Conservation (phyloP, 2,888 invertebrate species). For the Tiliacea aurago region DNA sequence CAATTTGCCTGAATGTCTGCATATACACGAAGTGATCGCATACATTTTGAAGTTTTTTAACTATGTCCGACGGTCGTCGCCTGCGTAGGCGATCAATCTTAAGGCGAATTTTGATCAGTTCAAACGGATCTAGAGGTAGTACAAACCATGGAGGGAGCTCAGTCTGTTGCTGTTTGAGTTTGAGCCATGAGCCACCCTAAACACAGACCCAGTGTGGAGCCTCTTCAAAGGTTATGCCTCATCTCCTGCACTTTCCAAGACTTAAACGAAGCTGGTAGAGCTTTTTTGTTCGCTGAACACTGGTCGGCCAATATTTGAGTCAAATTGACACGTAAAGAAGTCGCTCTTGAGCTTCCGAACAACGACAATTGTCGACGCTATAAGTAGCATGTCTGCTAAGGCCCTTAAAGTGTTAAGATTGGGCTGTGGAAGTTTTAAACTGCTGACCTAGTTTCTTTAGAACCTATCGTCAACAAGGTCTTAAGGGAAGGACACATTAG, state of each 20-base stretch:
- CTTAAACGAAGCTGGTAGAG: not conserved
- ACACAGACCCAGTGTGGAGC: not conserved
- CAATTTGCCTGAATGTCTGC: not conserved
- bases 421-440: conserved; percentile 50
- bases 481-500: conserved; percentile 33
- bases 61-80: no score
- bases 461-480: conserved; percentile 33
- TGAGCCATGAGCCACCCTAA: not conserved
- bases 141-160: not conserved
- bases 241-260: not conserved
- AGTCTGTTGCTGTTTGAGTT: not conserved
- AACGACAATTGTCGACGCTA: not conserved
- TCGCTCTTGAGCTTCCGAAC: not conserved
- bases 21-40: not conserved
- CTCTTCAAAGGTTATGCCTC: not conserved
- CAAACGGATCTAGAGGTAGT: not conserved
- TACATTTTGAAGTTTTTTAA: not conserved
- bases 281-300: not conserved
- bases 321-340: not conserved
- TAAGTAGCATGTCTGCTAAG: conserved; percentile 10
- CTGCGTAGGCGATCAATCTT: not conserved
- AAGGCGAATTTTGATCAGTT: not conserved
- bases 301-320: not conserved
- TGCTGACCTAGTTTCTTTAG: conserved; percentile 48
- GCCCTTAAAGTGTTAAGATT: conserved; percentile 32